Evolutionary conservation across 2,113 vertebrate species (phyloP), one percentile per base, ranked within the genome.

Genomic region (Paracanthobrama guichenoti): DNA sequence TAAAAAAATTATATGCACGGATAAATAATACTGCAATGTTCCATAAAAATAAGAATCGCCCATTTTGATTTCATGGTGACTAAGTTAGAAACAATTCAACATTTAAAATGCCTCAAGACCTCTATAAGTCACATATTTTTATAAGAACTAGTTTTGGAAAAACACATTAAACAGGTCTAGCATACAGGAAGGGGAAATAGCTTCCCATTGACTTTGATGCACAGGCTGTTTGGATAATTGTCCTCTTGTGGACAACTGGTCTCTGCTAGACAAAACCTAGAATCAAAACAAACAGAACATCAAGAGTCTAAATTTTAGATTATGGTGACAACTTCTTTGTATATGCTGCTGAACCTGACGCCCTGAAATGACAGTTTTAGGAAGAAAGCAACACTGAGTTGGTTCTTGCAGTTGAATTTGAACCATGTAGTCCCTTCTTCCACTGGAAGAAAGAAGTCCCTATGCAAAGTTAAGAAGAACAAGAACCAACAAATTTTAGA

Each of bases 131-230:
- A 73, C 8, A 24, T 39, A 42, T 6, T 12, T 50, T 76, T 55
- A 5, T 42, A 42, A 53, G 3, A 79, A 79, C 39, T 31, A 48
- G 44, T 44, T 46, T 24, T n/a, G 14, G n/a, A n/a, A 79, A 62
- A 79, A 60, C 39, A 44, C 72, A 66, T 50, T 48, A 80, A 22
- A 67, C 67, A 14, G 28, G 9, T 79, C 5, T 44, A 94, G n/a
- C 97, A 95, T 94, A 99, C 98, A 53, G 97, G 98, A 86, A 99
- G 90, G 2, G 97, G 97, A 89, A 97, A 98, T 22, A 97, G 94
- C 84, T 99, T 99, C 57, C 97, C 97, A 64, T 99, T 99, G 77
- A 99, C 97, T 94, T 99, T 99, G 92, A 99, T 97, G 88, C 97
- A 98, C 22, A 99, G 92, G 92, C 96, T 96, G 92, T 95, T 98